Conservation (phyloP, 2,797 vertebrate species). For the Hafferia zeledoni region DNA sequence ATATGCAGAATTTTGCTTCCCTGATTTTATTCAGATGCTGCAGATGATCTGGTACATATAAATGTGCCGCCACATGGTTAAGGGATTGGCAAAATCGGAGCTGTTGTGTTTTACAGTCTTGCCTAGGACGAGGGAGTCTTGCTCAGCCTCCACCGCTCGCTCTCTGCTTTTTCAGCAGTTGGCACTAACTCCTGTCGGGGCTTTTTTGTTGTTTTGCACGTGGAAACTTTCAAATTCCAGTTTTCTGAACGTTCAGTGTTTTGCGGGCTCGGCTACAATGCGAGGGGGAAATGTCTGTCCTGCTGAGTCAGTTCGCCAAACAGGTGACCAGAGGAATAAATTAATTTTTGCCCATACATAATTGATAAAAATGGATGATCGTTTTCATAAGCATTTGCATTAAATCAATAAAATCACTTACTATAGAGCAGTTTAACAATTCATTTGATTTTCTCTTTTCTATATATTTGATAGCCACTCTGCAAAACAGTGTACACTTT, state of each 20-base stretch:
- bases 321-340: conserved; percentile 73
- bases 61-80: conserved; percentile 60
- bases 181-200: conserved; percentile 55
- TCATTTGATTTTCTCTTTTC: conserved; percentile 71
- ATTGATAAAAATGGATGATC: conserved; percentile 72
- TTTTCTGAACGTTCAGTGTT: neutral
- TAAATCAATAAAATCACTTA: conserved; percentile 76
- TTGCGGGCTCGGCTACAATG: neutral
- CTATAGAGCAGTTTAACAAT: conserved; percentile 68
- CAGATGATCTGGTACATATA: conserved; percentile 62
- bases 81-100: conserved; percentile 61
- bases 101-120: conserved; percentile 60
- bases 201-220: conserved; percentile 61
- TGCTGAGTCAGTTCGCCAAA: conserved; percentile 65
- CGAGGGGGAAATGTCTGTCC: conserved; percentile 33
- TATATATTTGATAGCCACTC: conserved; percentile 56
- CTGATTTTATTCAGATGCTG: conserved; percentile 69
- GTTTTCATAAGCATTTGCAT: conserved; percentile 69
- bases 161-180: conserved; percentile 62
- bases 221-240: conserved; percentile 44
- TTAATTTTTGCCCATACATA: conserved; percentile 74
- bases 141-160: conserved; percentile 47
- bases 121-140: conserved; percentile 40
- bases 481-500: conserved; percentile 55
- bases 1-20: conserved; percentile 73